phyloP scores from a whole-genome alignment of 2,888 invertebrate species.

The Pollenia amentaria region DNA sequence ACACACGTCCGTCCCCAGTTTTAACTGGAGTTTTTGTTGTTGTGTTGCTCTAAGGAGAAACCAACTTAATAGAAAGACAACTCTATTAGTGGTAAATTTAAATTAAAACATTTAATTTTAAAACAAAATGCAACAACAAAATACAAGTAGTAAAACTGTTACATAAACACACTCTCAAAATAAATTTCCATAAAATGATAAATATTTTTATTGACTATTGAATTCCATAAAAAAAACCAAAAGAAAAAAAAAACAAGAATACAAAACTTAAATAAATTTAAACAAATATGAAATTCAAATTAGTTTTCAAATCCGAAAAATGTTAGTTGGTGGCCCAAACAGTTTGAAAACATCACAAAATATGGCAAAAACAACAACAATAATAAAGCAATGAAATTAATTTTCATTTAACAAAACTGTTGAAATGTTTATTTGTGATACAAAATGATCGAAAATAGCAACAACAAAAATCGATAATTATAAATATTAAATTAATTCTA shows the following conservation, averaged over 20 bases:
- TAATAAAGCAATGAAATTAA: constrained; percentile 47
- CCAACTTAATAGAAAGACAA: constrained; percentile 53
- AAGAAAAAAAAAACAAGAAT: constrained; percentile 59
- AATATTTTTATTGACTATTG: constrained; percentile 56
- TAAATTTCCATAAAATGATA: constrained; percentile 44
- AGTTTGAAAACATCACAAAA: constrained; percentile 16
- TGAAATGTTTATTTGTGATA: constrained; percentile 68
- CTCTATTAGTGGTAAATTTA: constrained; percentile 64
- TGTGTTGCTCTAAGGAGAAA: constrained; percentile 30
- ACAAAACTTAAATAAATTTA: constrained; percentile 47
- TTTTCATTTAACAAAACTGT: constrained; percentile 68
- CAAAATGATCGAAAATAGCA: constrained; percentile 45
- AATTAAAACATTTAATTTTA: constrained; percentile 59
- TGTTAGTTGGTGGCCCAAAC: constrained; percentile 72
- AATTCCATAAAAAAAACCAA: constrained; percentile 40
- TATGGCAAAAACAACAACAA: constrained; percentile 3
- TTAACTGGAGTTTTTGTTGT: not conserved
- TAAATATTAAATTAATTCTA: constrained; percentile 52
- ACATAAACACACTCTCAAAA: not conserved
- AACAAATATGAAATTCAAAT: constrained; percentile 66
- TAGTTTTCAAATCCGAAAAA: constrained; percentile 54
- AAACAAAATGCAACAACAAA: constrained; percentile 15
- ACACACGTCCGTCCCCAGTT: constrained; percentile 1
- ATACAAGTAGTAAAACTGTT: constrained; percentile 9
- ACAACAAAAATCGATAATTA: constrained; percentile 19